Base-by-base conservation (phyloP, 2,113 vertebrate genomes). In the Notothenia rossii region DNA sequence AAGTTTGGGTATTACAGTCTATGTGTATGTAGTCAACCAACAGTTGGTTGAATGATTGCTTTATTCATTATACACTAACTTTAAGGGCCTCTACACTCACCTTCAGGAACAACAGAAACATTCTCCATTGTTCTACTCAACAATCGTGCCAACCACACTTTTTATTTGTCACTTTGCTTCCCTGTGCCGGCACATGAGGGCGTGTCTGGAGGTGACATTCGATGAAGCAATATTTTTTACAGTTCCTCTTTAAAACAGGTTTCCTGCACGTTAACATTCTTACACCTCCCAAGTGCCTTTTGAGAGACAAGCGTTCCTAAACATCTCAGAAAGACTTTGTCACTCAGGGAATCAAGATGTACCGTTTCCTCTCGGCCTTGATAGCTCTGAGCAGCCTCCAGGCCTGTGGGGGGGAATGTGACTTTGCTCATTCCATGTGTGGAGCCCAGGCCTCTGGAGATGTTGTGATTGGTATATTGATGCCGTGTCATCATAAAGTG, bases 401-500 rank as follows among this genome's bases (percentile, higher is more conserved):
- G 1, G 10, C 18, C 12, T 2, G 0, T 36, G 70, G 81, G 63
- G 9, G 15, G 10, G 40, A 18, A 20, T 89, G 86, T 50, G 69
- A 91, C 45, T 29, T 25, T 5, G 25, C 18, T 4, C 6, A 64
- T 22, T 7, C 51, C 1, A 36, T 71, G 13, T 92, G 88, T 17
- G 86, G 79, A 1, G 92, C 92, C 0, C n/a, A 70, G 3, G 75
- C 82, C 7, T 58, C 83, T 0, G 94, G 94, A 3, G 92, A 95
- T 10, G 18, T 95, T 2, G n/a, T 92, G 6, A 86, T 95, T 0
- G 94, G 94, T 2, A 77, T 94, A 15, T 73, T 95, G 36, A 75
- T 82, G 14, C 79, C 92, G 1, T 88, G 69, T 56, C 91, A 94
- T 56, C 13, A 22, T 1, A 86, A 69, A 50, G 86, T 93, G 40